A percentile compares a stretch with the other conserved stretches of the same genome.
Evolutionary conservation across 2,797 vertebrate species (phyloP).

Genomic region (Acanthiza pusilla): DNA sequence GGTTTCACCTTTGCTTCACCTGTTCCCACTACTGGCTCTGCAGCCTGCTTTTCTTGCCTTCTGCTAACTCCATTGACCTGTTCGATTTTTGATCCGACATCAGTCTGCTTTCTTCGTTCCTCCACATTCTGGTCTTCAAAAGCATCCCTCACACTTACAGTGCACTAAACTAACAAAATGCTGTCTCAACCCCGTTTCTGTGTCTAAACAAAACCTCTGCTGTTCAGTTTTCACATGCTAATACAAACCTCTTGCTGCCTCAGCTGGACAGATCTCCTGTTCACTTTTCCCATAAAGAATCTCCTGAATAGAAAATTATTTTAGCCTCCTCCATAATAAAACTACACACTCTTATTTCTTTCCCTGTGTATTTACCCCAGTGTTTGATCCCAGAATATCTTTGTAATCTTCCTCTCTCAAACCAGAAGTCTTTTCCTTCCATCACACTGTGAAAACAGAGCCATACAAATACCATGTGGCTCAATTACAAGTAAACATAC

Average conservation of each 20-base stretch:
- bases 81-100: background rate
- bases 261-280: background rate
- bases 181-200: background rate
- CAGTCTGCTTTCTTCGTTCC: background rate
- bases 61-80: background rate
- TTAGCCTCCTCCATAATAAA: background rate
- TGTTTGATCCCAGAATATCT: background rate
- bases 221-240: background rate
- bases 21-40: background rate
- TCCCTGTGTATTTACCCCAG: background rate
- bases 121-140: background rate
- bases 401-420: background rate
- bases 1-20: background rate
- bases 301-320: background rate
- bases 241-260: background rate
- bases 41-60: background rate
- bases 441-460: background rate
- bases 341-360: background rate
- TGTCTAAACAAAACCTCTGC: background rate
- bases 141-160: background rate
- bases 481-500: background rate
- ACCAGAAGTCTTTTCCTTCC: background rate
- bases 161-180: background rate
- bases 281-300: background rate
- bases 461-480: background rate